phyloP scores from a whole-genome alignment of 2,888 invertebrate genomes.

The Heliconius sara region DNA sequence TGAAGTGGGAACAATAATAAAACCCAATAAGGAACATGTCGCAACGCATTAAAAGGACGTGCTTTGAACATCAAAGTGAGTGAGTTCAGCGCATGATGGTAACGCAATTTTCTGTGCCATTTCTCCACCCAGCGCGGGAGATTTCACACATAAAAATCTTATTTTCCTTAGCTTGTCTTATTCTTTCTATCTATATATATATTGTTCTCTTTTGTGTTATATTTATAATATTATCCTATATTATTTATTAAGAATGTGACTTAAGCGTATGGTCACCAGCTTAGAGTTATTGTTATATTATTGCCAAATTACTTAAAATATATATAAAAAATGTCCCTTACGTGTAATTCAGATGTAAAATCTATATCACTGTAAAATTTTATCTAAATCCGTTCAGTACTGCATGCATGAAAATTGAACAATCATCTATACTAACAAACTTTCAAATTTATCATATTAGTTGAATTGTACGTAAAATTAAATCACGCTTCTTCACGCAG shows the following conservation, averaged over 20 bases:
- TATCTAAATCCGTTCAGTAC: too few relatives aligned
- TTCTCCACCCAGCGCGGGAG: conserved; percentile 2
- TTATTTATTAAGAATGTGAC: not conserved
- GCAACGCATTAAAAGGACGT: conserved; percentile 36
- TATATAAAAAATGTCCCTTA: too few relatives aligned
- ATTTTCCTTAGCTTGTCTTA: not conserved
- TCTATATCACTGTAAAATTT: too few relatives aligned
- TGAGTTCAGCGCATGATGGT: conserved; percentile 15
- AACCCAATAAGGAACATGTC: conserved; percentile 37
- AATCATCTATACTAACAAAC: too few relatives aligned
- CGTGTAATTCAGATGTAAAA: too few relatives aligned
- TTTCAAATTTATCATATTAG: too few relatives aligned
- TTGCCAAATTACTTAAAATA: too few relatives aligned
- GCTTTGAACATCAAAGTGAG: conserved; percentile 31
- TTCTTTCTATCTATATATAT: not conserved
- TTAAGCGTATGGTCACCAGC: too few relatives aligned
- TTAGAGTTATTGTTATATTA: too few relatives aligned
- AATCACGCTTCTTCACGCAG: too few relatives aligned
- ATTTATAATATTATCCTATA: not conserved
- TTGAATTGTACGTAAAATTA: too few relatives aligned
- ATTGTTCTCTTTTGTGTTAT: not conserved
- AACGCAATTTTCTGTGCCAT: conserved; percentile 5
- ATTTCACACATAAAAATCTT: conserved; percentile 12
- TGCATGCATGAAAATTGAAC: too few relatives aligned
- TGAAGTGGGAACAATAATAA: conserved; percentile 11